phyloP scores from a whole-genome alignment of 2,797 vertebrate genomes.

The Lagorchestes hirsutus region DNA sequence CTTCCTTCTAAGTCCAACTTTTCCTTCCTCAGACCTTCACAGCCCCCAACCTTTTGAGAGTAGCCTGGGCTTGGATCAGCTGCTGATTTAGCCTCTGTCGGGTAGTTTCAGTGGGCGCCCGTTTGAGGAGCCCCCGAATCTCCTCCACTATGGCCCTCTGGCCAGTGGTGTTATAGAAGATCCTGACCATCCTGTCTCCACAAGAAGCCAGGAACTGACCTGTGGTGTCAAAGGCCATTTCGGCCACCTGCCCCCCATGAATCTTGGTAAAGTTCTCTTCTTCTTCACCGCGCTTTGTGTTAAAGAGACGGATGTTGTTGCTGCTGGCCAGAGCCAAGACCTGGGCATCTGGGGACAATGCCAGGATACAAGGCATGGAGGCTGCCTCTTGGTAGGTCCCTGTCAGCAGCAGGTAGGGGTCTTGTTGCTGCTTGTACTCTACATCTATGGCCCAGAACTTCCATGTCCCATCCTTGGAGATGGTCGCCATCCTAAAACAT shows the following conservation, averaged over 20 bases:
- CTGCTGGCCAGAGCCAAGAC: constrained; percentile 90
- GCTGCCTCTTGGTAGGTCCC: constrained; percentile 85
- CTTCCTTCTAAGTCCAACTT: neutral
- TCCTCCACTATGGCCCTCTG: constrained; percentile 92
- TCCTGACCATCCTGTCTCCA: constrained; percentile 91
- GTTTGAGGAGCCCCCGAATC: constrained; percentile 92
- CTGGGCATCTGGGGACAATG: constrained; percentile 92
- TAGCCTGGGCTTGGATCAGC: constrained; percentile 89
- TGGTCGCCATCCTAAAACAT: constrained; percentile 92
- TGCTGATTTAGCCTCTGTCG: constrained; percentile 94
- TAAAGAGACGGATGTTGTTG: constrained; percentile 88
- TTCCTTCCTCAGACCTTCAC: constrained; percentile 82
- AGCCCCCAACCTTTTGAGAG: constrained; percentile 88
- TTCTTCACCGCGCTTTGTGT: constrained; percentile 86
- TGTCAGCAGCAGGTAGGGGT: constrained; percentile 93
- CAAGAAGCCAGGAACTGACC: constrained; percentile 91
- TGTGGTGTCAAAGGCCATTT: constrained; percentile 92
- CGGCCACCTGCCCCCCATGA: constrained; percentile 87
- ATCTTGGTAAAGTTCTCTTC: constrained; percentile 90
- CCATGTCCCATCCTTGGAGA: constrained; percentile 97
- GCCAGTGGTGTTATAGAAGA: constrained; percentile 94
- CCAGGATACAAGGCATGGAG: constrained; percentile 86
- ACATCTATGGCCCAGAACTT: constrained; percentile 97
- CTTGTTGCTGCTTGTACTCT: constrained; percentile 97
- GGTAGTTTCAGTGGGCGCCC: constrained; percentile 89